phyloP scores from a whole-genome alignment of 2,888 invertebrate genomes.

The Arenicola marina region DNA sequence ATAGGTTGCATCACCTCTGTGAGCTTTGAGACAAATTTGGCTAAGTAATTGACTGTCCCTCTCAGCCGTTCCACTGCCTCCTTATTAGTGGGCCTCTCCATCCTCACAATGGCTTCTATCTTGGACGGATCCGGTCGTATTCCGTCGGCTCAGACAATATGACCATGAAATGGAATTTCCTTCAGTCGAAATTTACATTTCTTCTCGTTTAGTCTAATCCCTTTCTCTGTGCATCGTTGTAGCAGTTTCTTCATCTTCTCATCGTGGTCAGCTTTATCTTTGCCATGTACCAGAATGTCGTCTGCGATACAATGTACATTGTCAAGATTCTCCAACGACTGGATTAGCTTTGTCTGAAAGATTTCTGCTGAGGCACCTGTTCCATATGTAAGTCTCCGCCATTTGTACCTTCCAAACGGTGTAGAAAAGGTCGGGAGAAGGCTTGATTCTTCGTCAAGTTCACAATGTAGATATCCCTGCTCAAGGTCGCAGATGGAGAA shows the following conservation, averaged over 20 bases:
- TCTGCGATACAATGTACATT: conserved; percentile 14
- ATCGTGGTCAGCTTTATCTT: not conserved
- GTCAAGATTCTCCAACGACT: conserved; percentile 8
- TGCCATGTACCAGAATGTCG: conserved; percentile 15
- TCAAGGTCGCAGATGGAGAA: conserved; percentile 15
- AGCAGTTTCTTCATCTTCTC: not conserved
- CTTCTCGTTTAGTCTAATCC: not conserved
- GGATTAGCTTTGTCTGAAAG: conserved; percentile 10
- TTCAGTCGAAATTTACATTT: not conserved
- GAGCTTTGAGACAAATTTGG: conserved; percentile 1
- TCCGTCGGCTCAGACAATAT: not conserved
- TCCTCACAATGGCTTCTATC: conserved; percentile 10
- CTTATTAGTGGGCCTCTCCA: not conserved
- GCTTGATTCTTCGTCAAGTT: conserved; percentile 13
- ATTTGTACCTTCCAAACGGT: conserved; percentile 18
- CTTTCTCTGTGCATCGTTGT: not conserved
- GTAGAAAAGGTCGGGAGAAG: conserved; percentile 17
- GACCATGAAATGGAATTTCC: not conserved
- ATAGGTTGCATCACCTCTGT: conserved; percentile 4
- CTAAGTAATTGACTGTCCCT: conserved; percentile 3
- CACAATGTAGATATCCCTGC: conserved; percentile 14
- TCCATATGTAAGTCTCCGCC: conserved; percentile 13
- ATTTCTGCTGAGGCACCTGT: conserved; percentile 12
- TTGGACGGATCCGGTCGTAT: conserved; percentile 7
- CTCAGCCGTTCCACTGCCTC: not conserved